Conservation (phyloP, 2,797 vertebrate species). For the Taeniopygia guttata region DNA sequence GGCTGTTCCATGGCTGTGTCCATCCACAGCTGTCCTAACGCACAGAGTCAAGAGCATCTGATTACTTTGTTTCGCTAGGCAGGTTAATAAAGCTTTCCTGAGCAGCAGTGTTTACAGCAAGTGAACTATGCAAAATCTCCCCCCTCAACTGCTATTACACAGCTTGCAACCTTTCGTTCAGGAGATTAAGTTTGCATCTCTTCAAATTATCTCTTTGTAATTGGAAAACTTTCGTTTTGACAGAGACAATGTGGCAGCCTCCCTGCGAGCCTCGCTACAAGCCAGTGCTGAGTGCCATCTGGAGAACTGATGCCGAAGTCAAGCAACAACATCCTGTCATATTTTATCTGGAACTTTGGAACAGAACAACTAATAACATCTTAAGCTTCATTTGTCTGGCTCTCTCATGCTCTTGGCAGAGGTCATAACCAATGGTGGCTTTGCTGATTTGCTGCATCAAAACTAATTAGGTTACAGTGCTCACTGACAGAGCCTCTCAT, state of each 20-base stretch:
- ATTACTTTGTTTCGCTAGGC: constrained; percentile 52
- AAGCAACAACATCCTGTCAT: constrained; percentile 72
- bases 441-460: constrained; percentile 76
- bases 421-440: constrained; percentile 76
- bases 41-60: not conserved
- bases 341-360: constrained; percentile 72
- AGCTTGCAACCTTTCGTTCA: constrained; percentile 77
- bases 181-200: constrained; percentile 78
- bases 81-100: constrained; percentile 53
- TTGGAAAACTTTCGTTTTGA: constrained; percentile 77
- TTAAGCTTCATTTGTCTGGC: constrained; percentile 75
- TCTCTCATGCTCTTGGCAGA: constrained; percentile 74
- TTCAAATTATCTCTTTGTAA: constrained; percentile 76
- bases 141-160: constrained; percentile 69
- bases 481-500: constrained; percentile 64
- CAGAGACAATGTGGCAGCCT: constrained; percentile 75
- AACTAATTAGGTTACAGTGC: constrained; percentile 76
- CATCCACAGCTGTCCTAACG: not conserved
- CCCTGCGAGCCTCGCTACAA: constrained; percentile 72
- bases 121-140: constrained; percentile 66
- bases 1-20: not conserved
- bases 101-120: constrained; percentile 67
- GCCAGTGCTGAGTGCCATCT: constrained; percentile 75
- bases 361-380: constrained; percentile 72
- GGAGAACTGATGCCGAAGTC: constrained; percentile 67